Percentiles rank a stretch among this genome's conserved stretches.
phyloP scores from a whole-genome alignment of 2,113 vertebrate species.

The Ageneiosus marmoratus region DNA sequence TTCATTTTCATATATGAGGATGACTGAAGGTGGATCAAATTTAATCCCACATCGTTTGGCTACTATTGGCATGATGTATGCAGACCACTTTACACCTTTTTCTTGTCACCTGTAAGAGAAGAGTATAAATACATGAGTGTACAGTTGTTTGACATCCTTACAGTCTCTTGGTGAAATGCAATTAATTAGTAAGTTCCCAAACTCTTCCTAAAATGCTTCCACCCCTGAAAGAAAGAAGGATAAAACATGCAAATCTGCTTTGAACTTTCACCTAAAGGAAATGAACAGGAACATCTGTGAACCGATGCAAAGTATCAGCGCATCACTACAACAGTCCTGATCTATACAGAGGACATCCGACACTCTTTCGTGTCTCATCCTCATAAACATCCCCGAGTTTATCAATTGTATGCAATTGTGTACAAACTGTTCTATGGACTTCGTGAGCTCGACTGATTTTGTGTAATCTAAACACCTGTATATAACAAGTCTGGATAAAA shows the following conservation, averaged over 20 bases:
- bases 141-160: background rate
- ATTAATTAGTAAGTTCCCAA: background rate
- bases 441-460: background rate
- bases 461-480: background rate
- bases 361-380: background rate
- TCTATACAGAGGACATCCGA: background rate
- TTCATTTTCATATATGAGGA: slow-evolving; percentile 81
- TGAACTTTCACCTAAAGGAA: background rate
- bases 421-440: background rate
- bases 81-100: background rate
- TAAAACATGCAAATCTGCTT: background rate
- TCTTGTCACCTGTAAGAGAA: background rate
- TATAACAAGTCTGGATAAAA: background rate
- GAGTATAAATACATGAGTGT: background rate
- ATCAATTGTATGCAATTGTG: background rate
- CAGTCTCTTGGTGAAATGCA: background rate
- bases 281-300: too few relatives aligned
- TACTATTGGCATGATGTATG: slow-evolving; percentile 68
- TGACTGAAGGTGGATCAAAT: slow-evolving; percentile 84
- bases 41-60: slow-evolving; percentile 88
- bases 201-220: background rate
- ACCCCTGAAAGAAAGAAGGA: background rate
- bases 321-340: background rate
- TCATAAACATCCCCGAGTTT: background rate
- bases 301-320: too few relatives aligned